Evolutionary conservation across 2,888 invertebrate genomes (phyloP), one percentile per base, ranked within the genome.

Genomic region (Toxonevra muliebris): DNA sequence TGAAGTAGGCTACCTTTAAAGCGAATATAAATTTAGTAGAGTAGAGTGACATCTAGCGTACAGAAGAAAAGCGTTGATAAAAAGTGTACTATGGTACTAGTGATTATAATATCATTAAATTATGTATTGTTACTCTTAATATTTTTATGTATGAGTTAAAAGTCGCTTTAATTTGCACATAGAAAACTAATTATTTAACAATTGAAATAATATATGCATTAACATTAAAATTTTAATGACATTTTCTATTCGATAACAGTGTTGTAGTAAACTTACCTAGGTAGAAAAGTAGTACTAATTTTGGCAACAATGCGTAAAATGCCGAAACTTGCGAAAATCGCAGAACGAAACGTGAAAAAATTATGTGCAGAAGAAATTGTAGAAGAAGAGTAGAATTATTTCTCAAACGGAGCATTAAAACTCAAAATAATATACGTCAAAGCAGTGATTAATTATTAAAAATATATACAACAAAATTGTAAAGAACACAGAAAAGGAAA

Each of bases 1-100:
- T 57, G 66, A 75, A 73, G 72, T 69, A 69, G 71, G 71, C 45
- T 69, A 70, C 50, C 58, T 64, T 73, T 69, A 53, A 9, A 7
- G 2, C 8, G 50, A 48, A 48, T 3, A 48, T n/a, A n/a, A n/a
- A n/a, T n/a, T n/a, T n/a, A n/a, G n/a, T 4, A 48, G 50, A 13
- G 2, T n/a, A 48, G 8, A 48, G 15, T 48, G 15, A 15, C 15
- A 48, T 48, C 50, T 15, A 15, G 15, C n/a, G 15, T 13, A 48
- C 2, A 48, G 50, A 4, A 48, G 15, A 48, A 15, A 30, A 30
- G 30, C 30, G 30, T 30, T 30, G 30, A 30, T 30, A 30, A 30
- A 30, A 30, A 30, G 30, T 30, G 7, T 7, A 30, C 30, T 30
- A 30, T 30, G 30, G 2, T 30, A 30, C 3, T 30, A 30, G 30